These are phyloP conservation scores for Drosophila virilis DNA, from an alignment of 1,140 invertebrate genomes.

Conservation along the genomic window DNA sequence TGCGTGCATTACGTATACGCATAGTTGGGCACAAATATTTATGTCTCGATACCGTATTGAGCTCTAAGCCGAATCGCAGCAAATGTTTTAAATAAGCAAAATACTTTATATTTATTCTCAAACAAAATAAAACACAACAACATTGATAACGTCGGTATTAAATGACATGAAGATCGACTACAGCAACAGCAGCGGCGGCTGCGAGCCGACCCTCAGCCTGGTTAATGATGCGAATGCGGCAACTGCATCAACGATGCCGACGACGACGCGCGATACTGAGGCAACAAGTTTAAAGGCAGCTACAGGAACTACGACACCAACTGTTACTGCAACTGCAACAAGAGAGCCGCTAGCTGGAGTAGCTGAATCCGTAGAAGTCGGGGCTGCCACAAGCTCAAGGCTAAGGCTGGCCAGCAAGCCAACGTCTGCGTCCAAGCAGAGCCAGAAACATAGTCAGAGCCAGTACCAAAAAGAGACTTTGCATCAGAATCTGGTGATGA, in stretches of 20 bases:
- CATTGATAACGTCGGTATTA: constrained; percentile 10
- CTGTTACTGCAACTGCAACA: constrained; percentile 27
- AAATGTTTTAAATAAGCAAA: constrained; percentile 17
- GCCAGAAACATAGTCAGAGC: constrained; percentile 13
- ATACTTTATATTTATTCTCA: constrained; percentile 33
- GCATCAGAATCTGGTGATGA: constrained; percentile 31
- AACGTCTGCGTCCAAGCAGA: constrained; percentile 7
- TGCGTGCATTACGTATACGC: constrained; percentile 32
- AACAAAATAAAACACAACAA: background rate
- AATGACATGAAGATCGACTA: constrained; percentile 68
- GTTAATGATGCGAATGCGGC: constrained; percentile 33
- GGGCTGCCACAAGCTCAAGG: constrained; percentile 13
- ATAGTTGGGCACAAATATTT: constrained; percentile 2
- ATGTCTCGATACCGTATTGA: constrained; percentile 3
- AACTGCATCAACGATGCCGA: constrained; percentile 9
- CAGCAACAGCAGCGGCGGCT: constrained; percentile 47
- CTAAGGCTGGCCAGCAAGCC: constrained; percentile 8
- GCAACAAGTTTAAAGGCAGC: constrained; percentile 13
- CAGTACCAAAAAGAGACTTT: constrained; percentile 28
- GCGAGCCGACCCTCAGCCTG: constrained; percentile 37
- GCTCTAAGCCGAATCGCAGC: background rate
- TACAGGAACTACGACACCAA: constrained; percentile 18
- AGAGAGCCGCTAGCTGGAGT: constrained; percentile 34
- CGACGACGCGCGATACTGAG: constrained; percentile 22
- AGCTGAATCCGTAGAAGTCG: constrained; percentile 22